Conservation (phyloP, 2,888 invertebrate genomes). For the Schizaphis graminum region DNA sequence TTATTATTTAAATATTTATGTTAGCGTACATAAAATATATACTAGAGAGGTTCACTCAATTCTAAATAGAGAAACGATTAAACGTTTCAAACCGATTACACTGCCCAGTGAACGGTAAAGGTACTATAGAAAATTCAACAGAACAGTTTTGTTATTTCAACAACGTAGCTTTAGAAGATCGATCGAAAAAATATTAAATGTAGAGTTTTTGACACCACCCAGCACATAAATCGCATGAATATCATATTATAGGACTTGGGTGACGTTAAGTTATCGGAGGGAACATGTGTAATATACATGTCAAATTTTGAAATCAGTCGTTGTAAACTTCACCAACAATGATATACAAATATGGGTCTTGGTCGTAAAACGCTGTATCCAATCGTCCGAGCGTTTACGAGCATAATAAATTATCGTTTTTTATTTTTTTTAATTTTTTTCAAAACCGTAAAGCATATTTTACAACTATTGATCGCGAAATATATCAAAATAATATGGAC, state of each 20-base stretch:
- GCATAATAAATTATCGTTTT: slow-evolving; percentile 22
- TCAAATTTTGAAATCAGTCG: slow-evolving; percentile 6
- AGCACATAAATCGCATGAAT: not conserved
- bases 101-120: not conserved
- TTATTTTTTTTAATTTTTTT: not conserved
- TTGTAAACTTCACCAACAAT: not conserved
- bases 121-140: not conserved
- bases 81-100: not conserved
- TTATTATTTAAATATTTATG: not conserved
- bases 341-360: slow-evolving; percentile 22
- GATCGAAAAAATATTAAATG: not conserved
- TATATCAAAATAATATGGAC: slow-evolving; percentile 44
- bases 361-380: slow-evolving; percentile 52
- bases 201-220: not conserved
- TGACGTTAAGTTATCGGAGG: slow-evolving; percentile 11
- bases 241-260: not conserved
- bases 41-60: not conserved
- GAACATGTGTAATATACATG: not conserved
- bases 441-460: slow-evolving; percentile 49
- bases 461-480: slow-evolving; percentile 41
- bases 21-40: not conserved
- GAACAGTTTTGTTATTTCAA: not conserved
- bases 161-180: not conserved
- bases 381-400: slow-evolving; percentile 38
- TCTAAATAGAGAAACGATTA: not conserved